Evolutionary conservation across 2,113 vertebrate species (phyloP).

Genomic region (Solea solea): DNA sequence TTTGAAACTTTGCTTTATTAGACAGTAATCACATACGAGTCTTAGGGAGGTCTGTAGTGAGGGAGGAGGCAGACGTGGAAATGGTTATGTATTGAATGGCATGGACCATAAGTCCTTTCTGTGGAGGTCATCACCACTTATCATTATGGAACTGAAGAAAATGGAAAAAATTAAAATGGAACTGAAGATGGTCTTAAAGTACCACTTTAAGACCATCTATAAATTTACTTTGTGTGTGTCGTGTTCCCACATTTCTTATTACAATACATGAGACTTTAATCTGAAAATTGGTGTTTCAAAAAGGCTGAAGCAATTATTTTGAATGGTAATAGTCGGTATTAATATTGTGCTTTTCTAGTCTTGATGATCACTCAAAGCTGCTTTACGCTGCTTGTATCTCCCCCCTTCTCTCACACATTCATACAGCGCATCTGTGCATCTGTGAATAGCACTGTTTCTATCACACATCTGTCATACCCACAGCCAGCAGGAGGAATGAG

Average conservation of each 20-base stretch:
- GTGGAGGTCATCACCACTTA: background rate
- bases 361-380: too few relatives aligned
- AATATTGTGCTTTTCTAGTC: too few relatives aligned
- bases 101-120: background rate
- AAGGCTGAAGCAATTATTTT: background rate
- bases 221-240: background rate
- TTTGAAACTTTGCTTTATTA: conserved; percentile 17
- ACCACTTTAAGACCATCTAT: background rate
- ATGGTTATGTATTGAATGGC: background rate
- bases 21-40: background rate
- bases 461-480: too few relatives aligned
- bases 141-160: background rate
- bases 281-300: background rate
- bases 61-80: background rate
- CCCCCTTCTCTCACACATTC: too few relatives aligned
- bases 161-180: background rate
- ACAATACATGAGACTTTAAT: background rate
- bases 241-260: background rate
- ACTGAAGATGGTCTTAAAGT: too few relatives aligned
- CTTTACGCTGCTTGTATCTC: too few relatives aligned
- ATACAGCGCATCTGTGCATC: too few relatives aligned
- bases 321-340: too few relatives aligned
- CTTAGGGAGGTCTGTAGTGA: background rate
- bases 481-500: too few relatives aligned
- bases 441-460: too few relatives aligned